Evolutionary conservation across 2,888 invertebrate species (phyloP), one percentile per base, ranked within the genome.

Genomic region (Corbicula japonica): DNA sequence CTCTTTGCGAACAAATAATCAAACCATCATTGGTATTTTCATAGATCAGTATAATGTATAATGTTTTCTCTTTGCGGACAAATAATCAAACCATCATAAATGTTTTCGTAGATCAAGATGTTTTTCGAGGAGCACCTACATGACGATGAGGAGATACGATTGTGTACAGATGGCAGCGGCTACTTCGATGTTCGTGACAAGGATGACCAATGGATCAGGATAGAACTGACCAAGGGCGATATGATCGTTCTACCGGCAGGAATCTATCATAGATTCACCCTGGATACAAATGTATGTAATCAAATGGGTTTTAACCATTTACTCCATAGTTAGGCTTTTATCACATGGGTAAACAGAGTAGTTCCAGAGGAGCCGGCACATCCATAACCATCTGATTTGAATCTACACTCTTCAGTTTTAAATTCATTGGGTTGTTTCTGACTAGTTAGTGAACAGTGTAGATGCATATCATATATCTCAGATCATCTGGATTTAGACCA

Each of bases 61-160:
- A 38, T 12, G 41, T 8, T 38, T 18, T 8, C 18, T 58, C 1
- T 8, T 10, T 18, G 50, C 15, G 6, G 50, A 8, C 15, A 6
- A 50, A 50, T 18, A 18, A 50, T 10, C 12, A 50, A 18, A 18
- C 6, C 12, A 44, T 4, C 35, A 34, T 58, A 60, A 26, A 5
- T 23, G 38, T 52, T 70, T 44, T 65, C 54, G 32, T 86, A 95
- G 95, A 93, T 98, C 28, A 97, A 97, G 92, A 96, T 95, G 0
- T 99, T 99, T 93, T 99, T 95, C 91, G 95, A 95, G 0, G 99
- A 99, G 91, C 99, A 99, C 94, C 94, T 99, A 81, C 99, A 99
- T 91, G 96, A 97, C 0, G 99, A 99, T 94, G 99, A 99, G 92
- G 99, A 99, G 94, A 98, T 99, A 84, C 96, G 99, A 87, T 95